Base-by-base conservation (phyloP, 2,113 vertebrate genomes). In the Melanostigma gelatinosum region DNA sequence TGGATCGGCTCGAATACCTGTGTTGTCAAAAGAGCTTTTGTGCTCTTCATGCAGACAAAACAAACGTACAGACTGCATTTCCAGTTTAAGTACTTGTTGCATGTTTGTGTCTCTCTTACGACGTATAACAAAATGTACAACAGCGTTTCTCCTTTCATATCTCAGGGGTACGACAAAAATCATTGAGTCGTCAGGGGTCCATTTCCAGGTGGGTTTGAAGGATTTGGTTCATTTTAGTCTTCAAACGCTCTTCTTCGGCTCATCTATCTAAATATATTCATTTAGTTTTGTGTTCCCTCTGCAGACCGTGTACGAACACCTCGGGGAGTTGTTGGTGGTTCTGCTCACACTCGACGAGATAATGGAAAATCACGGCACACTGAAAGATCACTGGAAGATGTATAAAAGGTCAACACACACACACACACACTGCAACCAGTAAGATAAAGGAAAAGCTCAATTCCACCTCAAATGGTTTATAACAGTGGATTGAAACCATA, bases 321-420 rank as follows among this genome's bases (percentile, higher is more conserved):
- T 99, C 27, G 98, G 98, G 64, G 98, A 99, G 73, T 82, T 99
- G 85, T 91, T 99, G 1, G 93, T 96, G 71, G 95, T 99, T 65
- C 89, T 99, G 82, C 95, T 99, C 57, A 97, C 97, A 3, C 91
- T 99, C 67, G 98, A 99, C 95, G 98, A 99, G 93, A 98, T 99
- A 71, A 96, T 99, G 92, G 97, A 97, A 86, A 98, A 99, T 92
- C 98, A 99, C 22, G 87, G 94, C 77, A 96, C 97, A 0, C 90
- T 99, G 61, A 99, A 96, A 91, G 98, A 99, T 76, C 97, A 99
- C 91, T 99, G 98, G 98, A 99, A 97, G 83, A 99, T 97, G 97
- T 99, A 99, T 90, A 99, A 99, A 95, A 98, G 98, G 98, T 99
- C 34, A 82, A 63, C 58, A 60, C 48, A 50, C 48, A 46, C 44